phyloP scores from a whole-genome alignment of 2,888 invertebrate species.

The Pachydiplax longipennis region DNA sequence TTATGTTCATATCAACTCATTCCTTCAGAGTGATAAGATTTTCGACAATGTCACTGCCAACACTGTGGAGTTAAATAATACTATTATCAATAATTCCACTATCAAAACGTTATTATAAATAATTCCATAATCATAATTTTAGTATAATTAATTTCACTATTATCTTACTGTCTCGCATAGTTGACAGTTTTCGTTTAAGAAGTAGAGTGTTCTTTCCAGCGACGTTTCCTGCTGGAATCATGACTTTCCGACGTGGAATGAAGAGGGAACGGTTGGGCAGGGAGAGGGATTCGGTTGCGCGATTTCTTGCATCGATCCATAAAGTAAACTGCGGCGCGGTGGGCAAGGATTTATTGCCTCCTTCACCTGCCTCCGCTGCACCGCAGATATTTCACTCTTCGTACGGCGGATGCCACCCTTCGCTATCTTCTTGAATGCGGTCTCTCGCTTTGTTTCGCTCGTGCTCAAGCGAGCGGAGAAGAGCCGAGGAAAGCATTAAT shows the following conservation, averaged over 20 bases:
- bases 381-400: not conserved
- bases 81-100: too few species aligned
- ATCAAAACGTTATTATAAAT: too few species aligned
- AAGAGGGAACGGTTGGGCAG: not conserved
- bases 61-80: too few species aligned
- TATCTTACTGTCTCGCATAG: too few species aligned
- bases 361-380: not conserved
- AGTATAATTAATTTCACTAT: too few species aligned
- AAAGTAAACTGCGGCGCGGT: not conserved
- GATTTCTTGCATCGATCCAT: conserved; percentile 14
- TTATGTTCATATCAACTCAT: too few species aligned
- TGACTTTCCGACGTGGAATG: not conserved
- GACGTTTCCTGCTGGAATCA: too few species aligned
- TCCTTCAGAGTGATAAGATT: too few species aligned
- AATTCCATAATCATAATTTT: too few species aligned
- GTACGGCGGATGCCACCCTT: not conserved
- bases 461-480: not conserved
- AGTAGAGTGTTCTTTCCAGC: too few species aligned
- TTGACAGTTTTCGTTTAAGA: too few species aligned
- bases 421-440: not conserved
- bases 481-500: not conserved
- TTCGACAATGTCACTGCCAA: too few species aligned
- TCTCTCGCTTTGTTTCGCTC: not conserved
- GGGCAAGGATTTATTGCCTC: not conserved
- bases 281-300: conserved; percentile 1